Conservation (phyloP, 2,797 vertebrate genomes). For the Thripadectes ignobilis region DNA sequence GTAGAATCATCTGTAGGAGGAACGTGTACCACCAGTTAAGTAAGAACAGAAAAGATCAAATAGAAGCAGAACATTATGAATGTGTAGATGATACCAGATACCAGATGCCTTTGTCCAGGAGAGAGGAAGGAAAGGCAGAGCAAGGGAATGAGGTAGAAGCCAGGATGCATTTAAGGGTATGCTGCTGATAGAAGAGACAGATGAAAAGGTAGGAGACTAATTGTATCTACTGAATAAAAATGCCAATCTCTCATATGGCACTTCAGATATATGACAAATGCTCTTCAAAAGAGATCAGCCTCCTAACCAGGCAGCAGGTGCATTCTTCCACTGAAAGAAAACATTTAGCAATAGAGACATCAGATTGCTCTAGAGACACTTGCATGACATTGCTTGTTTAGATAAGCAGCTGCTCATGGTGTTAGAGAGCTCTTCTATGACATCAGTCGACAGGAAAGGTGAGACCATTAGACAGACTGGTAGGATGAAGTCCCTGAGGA, state of each 20-base stretch:
- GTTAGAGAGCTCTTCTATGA: background rate
- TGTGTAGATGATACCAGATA: accelerated
- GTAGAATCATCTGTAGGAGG: background rate
- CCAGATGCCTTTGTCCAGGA: background rate
- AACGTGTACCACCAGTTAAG: background rate
- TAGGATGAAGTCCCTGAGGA: background rate
- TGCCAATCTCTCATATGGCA: background rate
- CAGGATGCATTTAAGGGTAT: background rate
- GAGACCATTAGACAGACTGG: background rate
- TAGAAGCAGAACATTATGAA: background rate
- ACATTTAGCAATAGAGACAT: background rate
- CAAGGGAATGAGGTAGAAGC: background rate
- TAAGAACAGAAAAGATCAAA: background rate
- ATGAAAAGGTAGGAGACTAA: background rate
- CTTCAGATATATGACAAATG: background rate
- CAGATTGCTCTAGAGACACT: background rate
- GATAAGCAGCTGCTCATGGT: background rate
- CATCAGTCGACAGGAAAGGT: background rate
- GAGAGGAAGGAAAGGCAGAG: background rate
- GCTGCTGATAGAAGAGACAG: background rate
- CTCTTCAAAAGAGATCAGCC: background rate
- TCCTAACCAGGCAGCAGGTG: background rate
- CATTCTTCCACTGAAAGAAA: background rate
- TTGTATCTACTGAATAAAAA: background rate
- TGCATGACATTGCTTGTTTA: background rate